Evolutionary conservation across 1,140 invertebrate species (phyloP).

Genomic region (Leptoteleia sp.): DNA sequence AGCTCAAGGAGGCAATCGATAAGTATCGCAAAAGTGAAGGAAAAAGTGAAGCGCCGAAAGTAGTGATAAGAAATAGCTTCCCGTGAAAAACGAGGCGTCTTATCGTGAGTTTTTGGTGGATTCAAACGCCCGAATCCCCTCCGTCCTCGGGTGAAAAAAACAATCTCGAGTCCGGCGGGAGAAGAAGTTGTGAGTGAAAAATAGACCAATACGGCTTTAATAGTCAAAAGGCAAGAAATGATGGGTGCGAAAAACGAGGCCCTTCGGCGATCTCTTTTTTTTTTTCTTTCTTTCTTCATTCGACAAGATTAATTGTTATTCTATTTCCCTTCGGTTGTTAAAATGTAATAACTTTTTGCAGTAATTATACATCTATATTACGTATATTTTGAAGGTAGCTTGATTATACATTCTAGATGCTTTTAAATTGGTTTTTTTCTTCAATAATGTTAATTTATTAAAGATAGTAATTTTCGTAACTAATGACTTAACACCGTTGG

Average conservation of each 20-base stretch:
- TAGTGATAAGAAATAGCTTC: slow-evolving; percentile 57
- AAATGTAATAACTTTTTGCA: too few species aligned
- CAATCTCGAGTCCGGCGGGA: slow-evolving; percentile 22
- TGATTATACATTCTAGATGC: too few species aligned
- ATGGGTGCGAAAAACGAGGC: slow-evolving; percentile 17
- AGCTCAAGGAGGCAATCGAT: slow-evolving; percentile 40
- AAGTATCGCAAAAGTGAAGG: slow-evolving; percentile 45
- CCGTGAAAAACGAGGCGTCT: slow-evolving; percentile 55
- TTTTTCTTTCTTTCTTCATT: too few species aligned
- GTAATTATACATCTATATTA: too few species aligned
- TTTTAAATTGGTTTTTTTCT: too few species aligned
- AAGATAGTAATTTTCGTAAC: too few species aligned
- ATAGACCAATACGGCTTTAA: slow-evolving; percentile 24
- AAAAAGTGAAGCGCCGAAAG: slow-evolving; percentile 53
- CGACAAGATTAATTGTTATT: too few species aligned
- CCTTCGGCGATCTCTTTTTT: too few species aligned
- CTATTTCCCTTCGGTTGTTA: too few species aligned
- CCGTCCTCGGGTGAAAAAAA: slow-evolving; percentile 32
- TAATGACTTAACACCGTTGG: too few species aligned
- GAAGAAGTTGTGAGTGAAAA: slow-evolving; percentile 25
- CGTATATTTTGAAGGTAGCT: too few species aligned
- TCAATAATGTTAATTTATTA: too few species aligned
- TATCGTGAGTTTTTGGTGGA: slow-evolving; percentile 52
- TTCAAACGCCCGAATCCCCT: slow-evolving; percentile 41
- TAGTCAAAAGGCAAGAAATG: slow-evolving; percentile 12